A percentile compares a stretch with the other conserved stretches of the same genome.
These are phyloP conservation scores for Ladona fulva DNA, from an alignment of 1,140 invertebrate species.

Conservation along the genomic window DNA sequence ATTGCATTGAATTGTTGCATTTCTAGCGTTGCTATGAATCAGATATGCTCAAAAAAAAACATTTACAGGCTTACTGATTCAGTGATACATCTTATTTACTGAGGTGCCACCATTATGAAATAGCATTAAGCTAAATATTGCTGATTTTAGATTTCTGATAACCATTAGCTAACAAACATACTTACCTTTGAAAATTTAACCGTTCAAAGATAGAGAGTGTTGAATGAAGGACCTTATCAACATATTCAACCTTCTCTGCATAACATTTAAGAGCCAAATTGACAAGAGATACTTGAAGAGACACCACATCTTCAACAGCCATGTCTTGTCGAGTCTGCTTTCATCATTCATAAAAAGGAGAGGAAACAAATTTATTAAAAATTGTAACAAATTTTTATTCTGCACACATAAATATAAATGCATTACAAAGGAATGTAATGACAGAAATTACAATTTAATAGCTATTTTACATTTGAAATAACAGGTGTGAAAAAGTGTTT, in stretches of 20 bases:
- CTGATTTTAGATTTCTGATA: not conserved
- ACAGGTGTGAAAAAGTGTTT: too few relatives aligned
- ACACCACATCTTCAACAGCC: constrained; percentile 91
- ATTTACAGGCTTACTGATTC: too few relatives aligned
- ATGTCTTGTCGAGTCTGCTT: constrained; percentile 78
- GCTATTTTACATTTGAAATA: too few relatives aligned
- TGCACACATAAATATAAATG: too few relatives aligned
- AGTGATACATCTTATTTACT: not conserved
- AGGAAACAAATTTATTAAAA: too few relatives aligned
- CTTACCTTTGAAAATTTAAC: constrained; percentile 63
- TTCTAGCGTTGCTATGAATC: too few relatives aligned
- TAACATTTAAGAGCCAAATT: constrained; percentile 96
- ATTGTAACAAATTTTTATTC: too few relatives aligned
- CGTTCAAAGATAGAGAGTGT: constrained; percentile 79
- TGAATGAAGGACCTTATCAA: constrained; percentile 89
- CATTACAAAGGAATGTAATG: too few relatives aligned
- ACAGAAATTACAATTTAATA: too few relatives aligned
- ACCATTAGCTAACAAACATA: constrained; percentile 21
- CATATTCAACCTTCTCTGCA: constrained; percentile 86
- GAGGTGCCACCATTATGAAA: not conserved
- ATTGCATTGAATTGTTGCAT: too few relatives aligned
- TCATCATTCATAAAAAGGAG: too few relatives aligned
- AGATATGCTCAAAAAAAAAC: too few relatives aligned
- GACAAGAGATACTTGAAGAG: constrained; percentile 88
- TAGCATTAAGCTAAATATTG: not conserved